Conservation (phyloP, 23 tunicate genomes). For the Phallusia fumigata region DNA sequence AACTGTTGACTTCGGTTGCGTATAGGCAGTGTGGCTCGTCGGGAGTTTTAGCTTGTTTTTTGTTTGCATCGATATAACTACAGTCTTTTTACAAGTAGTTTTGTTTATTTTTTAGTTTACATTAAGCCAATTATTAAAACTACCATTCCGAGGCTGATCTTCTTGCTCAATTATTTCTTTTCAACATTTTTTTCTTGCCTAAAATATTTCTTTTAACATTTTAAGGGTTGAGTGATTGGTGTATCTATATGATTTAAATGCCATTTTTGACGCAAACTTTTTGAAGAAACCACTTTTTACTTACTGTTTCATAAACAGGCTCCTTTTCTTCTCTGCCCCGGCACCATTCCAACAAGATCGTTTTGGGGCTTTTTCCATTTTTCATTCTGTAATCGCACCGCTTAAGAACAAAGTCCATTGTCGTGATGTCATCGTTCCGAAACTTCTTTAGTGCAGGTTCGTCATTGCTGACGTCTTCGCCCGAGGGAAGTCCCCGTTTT, state of each 20-base stretch:
- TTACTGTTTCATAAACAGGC: conserved; percentile 76
- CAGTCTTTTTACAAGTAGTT: too few species aligned
- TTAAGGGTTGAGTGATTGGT: too few species aligned
- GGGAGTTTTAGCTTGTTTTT: too few species aligned
- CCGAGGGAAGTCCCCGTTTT: neutral
- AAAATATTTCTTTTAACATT: neutral
- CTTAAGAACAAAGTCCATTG: conserved; percentile 66
- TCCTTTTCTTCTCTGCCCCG: conserved; percentile 29
- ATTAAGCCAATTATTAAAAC: too few species aligned
- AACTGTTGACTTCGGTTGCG: too few species aligned
- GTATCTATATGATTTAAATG: too few species aligned
- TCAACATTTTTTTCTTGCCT: too few species aligned
- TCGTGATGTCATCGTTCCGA: conserved; percentile 36
- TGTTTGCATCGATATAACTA: too few species aligned
- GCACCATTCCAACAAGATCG: conserved; percentile 71
- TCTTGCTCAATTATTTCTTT: too few species aligned
- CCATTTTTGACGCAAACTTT: neutral
- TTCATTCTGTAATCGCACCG: conserved; percentile 69
- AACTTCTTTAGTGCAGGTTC: conserved; percentile 46
- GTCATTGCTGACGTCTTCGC: neutral
- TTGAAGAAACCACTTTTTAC: neutral
- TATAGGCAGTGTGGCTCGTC: too few species aligned
- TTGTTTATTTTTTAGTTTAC: too few species aligned
- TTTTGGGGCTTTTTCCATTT: conserved; percentile 62
- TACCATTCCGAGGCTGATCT: too few species aligned